Base-by-base conservation (phyloP, 2,113 vertebrate species). In the Indicator maculatus region DNA sequence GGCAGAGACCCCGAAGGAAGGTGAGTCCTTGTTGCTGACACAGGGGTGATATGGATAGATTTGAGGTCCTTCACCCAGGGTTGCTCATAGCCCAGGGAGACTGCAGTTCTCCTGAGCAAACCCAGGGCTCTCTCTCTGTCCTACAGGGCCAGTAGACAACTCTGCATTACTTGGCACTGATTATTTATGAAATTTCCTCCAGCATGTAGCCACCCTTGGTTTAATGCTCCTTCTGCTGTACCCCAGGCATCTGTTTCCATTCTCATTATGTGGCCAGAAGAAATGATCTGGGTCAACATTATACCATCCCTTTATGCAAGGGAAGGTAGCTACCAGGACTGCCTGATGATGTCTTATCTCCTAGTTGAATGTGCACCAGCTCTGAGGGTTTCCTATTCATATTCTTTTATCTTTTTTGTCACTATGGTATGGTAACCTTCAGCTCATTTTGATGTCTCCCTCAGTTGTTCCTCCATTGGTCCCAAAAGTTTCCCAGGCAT, bases 21-120 rank as follows among this genome's bases (percentile, higher is more conserved):
- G 65, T 31, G 83, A 72, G 50, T 69, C 47, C 63, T 88, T 83
- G 47, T 39, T 86, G 90, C 80, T 95, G 90, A 94, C 30, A 24
- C 10, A n/a, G 3, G 26, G 9, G 18, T 44, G 41, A 65, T 30
- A 15, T 4, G 2, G 41, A 24, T 11, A 33, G 45, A 60, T 80
- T 38, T 1, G 2, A 12, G 16, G 11, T 71, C 56, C 31, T 91
- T 77, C 33, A 61, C 52, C 30, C n/a, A 50, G 66, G 36, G 26
- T 44, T 72, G 7, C 50, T 84, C 21, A 33, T 8, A 12, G 8
- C 6, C 33, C 53, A 72, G 11, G 15, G 8, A 70, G 26, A 33
- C 9, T 21, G 78, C 11, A 1, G 1, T 61, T 45, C 15, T n/a
- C 27, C 36, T 50, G 47, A 76, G 72, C 16, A 93, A 83, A 80